Conservation (phyloP, 1,140 invertebrate genomes). For the Cecropterus lyciades region DNA sequence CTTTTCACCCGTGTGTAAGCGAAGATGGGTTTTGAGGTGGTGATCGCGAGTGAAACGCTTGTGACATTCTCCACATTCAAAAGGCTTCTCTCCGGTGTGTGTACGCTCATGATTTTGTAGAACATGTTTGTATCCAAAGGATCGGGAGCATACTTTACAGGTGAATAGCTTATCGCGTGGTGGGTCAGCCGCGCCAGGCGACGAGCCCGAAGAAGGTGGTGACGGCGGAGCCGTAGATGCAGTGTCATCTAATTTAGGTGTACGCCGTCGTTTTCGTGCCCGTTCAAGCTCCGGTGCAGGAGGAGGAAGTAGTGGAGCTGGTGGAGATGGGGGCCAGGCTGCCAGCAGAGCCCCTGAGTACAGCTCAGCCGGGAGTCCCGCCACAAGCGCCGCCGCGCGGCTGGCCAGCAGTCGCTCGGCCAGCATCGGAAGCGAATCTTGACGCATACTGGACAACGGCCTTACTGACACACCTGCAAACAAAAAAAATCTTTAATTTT, state of each 20-base stretch:
- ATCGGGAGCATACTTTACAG: slow-evolving; percentile 93
- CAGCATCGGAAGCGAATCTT: slow-evolving; percentile 77
- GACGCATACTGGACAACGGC: slow-evolving; percentile 78
- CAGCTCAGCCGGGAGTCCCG: slow-evolving; percentile 77
- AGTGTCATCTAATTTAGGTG: slow-evolving; percentile 71
- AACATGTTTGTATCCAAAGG: slow-evolving; percentile 97
- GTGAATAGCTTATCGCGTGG: slow-evolving; percentile 93
- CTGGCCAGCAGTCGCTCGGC: slow-evolving; percentile 77
- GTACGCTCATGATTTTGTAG: slow-evolving; percentile 98
- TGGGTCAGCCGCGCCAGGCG: slow-evolving; percentile 81
- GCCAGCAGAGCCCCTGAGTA: slow-evolving; percentile 80
- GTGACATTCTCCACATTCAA: slow-evolving; percentile 97
- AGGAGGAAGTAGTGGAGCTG: slow-evolving; percentile 70
- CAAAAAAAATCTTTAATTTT: slow-evolving; percentile 42
- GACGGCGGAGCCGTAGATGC: slow-evolving; percentile 64
- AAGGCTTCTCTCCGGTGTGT: slow-evolving; percentile 98
- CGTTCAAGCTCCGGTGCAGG: slow-evolving; percentile 71
- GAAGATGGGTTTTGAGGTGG: slow-evolving; percentile 96
- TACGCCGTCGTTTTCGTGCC: slow-evolving; percentile 80
- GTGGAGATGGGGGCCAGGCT: slow-evolving; percentile 75
- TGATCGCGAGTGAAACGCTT: slow-evolving; percentile 98
- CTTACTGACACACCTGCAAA: slow-evolving; percentile 80
- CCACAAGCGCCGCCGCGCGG: slow-evolving; percentile 77
- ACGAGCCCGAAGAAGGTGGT: slow-evolving; percentile 77
- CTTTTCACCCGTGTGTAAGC: slow-evolving; percentile 96